A percentile compares a stretch with the other conserved stretches of the same genome.
Evolutionary conservation across 2,113 vertebrate species (phyloP).

Genomic region (Cariama cristata): DNA sequence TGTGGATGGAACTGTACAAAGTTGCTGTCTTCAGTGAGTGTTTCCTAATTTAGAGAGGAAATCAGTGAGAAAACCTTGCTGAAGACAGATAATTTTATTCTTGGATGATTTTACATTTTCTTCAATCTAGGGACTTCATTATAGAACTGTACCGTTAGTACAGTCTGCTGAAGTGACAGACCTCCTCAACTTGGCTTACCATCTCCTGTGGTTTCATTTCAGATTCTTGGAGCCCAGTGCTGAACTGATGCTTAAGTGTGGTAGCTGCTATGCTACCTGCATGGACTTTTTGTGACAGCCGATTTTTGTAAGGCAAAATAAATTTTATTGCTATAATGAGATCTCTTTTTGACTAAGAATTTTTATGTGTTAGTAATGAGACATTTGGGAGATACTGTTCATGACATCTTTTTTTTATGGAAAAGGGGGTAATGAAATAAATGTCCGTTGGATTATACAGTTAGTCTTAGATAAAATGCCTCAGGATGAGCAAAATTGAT

Average conservation of each 20-base stretch:
- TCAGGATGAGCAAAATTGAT: background rate
- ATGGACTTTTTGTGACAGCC: background rate
- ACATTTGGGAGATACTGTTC: background rate
- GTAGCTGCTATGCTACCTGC: background rate
- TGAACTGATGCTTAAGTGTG: background rate
- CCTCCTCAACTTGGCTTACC: background rate
- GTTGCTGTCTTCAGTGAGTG: background rate
- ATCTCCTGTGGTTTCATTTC: background rate
- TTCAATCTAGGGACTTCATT: background rate
- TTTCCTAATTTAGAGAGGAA: background rate
- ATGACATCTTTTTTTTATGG: rapidly evolving
- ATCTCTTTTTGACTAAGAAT: background rate
- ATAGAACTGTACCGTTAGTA: rapidly evolving
- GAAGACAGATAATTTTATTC: background rate
- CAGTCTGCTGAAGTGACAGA: background rate
- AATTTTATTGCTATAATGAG: background rate
- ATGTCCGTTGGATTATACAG: background rate
- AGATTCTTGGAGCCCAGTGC: background rate
- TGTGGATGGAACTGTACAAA: background rate
- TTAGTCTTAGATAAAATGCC: background rate
- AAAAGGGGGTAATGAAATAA: background rate
- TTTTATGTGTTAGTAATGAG: background rate
- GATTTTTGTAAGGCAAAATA: background rate
- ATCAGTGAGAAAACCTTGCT: background rate
- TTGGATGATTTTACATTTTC: background rate